phyloP scores from a whole-genome alignment of 2,113 vertebrate genomes.

The Haemorhous mexicanus region DNA sequence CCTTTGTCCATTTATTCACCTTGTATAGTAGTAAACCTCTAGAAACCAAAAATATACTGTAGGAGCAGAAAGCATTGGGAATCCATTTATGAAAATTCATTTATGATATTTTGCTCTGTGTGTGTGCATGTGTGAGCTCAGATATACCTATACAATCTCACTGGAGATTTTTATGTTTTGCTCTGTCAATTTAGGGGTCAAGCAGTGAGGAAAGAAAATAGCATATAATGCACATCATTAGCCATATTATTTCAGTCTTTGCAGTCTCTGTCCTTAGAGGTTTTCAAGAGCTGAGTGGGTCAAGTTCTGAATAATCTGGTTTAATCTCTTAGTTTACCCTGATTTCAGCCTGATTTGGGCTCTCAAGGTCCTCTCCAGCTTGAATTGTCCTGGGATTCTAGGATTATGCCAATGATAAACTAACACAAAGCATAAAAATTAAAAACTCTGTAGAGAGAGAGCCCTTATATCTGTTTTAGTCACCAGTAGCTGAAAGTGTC shows the following conservation, averaged over 20 bases:
- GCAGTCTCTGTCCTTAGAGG: background rate
- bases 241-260: background rate
- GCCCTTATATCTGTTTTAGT: background rate
- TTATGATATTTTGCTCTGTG: background rate
- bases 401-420: background rate
- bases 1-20: background rate
- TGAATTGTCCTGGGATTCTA: background rate
- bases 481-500: background rate
- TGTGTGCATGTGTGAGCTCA: background rate
- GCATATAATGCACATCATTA: background rate
- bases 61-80: background rate
- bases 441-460: background rate
- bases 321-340: background rate
- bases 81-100: background rate
- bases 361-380: background rate
- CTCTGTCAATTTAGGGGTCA: background rate
- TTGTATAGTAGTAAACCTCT: accelerated
- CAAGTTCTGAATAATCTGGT: background rate
- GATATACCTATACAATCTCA: background rate
- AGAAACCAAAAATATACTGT: background rate
- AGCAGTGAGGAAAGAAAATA: background rate
- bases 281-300: background rate
- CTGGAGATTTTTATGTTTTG: background rate
- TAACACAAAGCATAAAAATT: background rate
- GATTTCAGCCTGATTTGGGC: background rate